Conservation (phyloP, 1,140 invertebrate species). For the Apis cerana region DNA sequence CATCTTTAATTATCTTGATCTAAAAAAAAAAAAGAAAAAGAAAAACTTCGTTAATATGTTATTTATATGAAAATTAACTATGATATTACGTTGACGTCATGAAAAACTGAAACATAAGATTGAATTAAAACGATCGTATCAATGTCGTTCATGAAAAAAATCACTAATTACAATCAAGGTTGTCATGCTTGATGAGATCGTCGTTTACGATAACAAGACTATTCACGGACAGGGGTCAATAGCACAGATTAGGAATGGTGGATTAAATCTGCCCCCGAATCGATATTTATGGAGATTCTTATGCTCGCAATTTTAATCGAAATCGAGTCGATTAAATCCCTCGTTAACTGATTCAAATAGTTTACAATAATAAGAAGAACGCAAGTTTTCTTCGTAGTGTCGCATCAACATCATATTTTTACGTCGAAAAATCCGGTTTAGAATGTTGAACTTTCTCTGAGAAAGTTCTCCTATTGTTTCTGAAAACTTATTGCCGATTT, state of each 20-base stretch:
- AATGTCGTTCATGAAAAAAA: background rate
- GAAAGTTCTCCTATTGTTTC: background rate
- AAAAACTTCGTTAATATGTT: background rate
- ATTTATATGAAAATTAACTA: background rate
- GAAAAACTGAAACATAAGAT: background rate
- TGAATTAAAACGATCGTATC: background rate
- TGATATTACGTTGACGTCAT: background rate
- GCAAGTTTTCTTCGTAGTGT: slow-evolving; percentile 1
- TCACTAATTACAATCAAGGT: background rate
- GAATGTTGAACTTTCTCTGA: slow-evolving; percentile 17
- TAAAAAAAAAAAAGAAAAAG: background rate
- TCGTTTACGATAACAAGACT: background rate
- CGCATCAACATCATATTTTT: background rate
- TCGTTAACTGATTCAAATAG: slow-evolving; percentile 1
- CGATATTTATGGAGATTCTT: background rate
- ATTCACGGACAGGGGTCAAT: slow-evolving; percentile 53
- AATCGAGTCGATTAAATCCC: background rate
- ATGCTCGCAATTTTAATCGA: background rate
- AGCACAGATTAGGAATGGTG: slow-evolving; percentile 66
- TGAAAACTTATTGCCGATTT: background rate
- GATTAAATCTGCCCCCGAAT: background rate
- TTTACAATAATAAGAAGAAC: background rate
- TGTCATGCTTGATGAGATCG: background rate
- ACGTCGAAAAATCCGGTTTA: background rate
- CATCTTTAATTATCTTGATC: background rate